Percentiles rank a stretch among this genome's conserved stretches.
phyloP scores from a whole-genome alignment of 1,140 invertebrate genomes.

The Druon quercuslanigerum region DNA sequence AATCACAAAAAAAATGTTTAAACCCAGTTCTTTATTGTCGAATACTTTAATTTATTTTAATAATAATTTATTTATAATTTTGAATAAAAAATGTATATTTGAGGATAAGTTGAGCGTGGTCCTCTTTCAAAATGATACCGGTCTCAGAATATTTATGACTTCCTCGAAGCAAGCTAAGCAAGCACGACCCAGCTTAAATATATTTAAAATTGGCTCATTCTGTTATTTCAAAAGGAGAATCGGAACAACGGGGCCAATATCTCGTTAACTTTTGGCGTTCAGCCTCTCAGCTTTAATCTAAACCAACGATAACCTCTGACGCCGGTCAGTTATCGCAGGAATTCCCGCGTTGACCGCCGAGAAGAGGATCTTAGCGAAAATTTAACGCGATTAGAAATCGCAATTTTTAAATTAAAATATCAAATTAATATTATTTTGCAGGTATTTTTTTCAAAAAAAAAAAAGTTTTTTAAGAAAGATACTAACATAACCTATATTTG shows the following conservation, averaged over 20 bases:
- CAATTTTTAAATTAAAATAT: conserved; percentile 29
- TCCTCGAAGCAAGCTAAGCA: conserved; percentile 35
- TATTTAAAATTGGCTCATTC: conserved; percentile 33
- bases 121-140: not conserved
- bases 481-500: too few relatives aligned
- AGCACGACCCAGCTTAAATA: conserved; percentile 41
- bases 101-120: too few relatives aligned
- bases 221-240: conserved; percentile 27
- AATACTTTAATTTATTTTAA: too few relatives aligned
- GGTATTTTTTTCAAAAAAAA: too few relatives aligned
- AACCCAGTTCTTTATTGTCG: too few relatives aligned
- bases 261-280: conserved; percentile 39
- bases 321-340: conserved; percentile 45
- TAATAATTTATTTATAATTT: too few relatives aligned
- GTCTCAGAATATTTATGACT: not conserved
- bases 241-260: conserved; percentile 35
- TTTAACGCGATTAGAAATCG: conserved; percentile 11
- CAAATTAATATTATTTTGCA: conserved; percentile 39
- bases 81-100: too few relatives aligned
- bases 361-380: conserved; percentile 15
- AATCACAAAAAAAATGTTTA: too few relatives aligned
- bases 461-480: too few relatives aligned
- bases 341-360: conserved; percentile 46
- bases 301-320: conserved; percentile 47
- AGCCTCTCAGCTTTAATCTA: conserved; percentile 34